These are phyloP conservation scores for Xiphophorus maculatus DNA, from an alignment of 2,113 vertebrate genomes.

Conservation along the genomic window DNA sequence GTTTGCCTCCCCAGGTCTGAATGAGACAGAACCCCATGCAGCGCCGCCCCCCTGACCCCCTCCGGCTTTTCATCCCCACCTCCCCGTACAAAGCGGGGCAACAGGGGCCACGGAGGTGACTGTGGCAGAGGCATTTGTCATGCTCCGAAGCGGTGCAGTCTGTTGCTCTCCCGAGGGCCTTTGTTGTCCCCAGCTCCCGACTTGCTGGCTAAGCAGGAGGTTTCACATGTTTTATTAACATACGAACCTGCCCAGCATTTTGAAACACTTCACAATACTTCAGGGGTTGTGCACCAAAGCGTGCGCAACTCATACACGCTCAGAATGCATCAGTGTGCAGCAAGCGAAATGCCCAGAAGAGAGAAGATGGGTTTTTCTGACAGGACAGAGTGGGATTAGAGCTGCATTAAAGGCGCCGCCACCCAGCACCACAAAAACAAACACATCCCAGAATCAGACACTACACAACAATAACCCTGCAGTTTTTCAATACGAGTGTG, in stretches of 20 bases:
- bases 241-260: constrained; percentile 79
- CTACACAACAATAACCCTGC: constrained; percentile 1
- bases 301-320: neutral
- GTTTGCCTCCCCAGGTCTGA: constrained; percentile 54
- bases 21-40: constrained; percentile 41
- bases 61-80: constrained; percentile 1
- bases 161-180: constrained; percentile 76
- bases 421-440: neutral
- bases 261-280: constrained; percentile 51
- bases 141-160: constrained; percentile 79
- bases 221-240: constrained; percentile 84
- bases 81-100: constrained; percentile 51
- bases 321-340: constrained; percentile 6
- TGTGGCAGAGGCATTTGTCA: constrained; percentile 81
- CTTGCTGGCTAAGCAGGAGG: constrained; percentile 85
- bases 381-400: constrained; percentile 22
- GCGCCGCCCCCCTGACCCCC: neutral
- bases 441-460: constrained; percentile 14
- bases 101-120: constrained; percentile 57
- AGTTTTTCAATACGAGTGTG: constrained; percentile 33
- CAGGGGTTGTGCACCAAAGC: constrained; percentile 16
- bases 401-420: constrained; percentile 10
- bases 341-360: constrained; percentile 10
- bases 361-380: constrained; percentile 13
- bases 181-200: constrained; percentile 81